Evolutionary conservation across 2,888 invertebrate species (phyloP), one percentile per base, ranked within the genome.

Genomic region (Nomada fabriciana): DNA sequence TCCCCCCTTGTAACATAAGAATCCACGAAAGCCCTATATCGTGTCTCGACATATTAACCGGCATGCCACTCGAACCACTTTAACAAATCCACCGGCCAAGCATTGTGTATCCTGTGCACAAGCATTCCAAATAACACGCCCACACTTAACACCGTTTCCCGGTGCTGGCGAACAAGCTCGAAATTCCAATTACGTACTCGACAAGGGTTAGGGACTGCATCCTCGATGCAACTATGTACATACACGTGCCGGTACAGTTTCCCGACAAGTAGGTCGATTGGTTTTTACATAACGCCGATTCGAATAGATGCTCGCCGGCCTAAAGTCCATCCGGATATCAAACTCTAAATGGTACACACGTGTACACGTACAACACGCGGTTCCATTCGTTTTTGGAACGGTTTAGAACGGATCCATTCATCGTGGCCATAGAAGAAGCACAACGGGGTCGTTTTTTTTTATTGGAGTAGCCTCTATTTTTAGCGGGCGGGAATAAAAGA

Each of bases 341-440:
- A 15, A 2, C 5, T n/a, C 36, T 43, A 43, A 72, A 57, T 65
- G 50, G 36, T 36, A 7, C 0, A 36, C 36, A 10, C n/a, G n/a
- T n/a, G 9, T 20, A n/a, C n/a, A 53, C n/a, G n/a, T n/a, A 20
- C 3, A 9, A 53, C n/a, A 53, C 50, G 18, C 29, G 29, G 36
- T 7, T 5, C 36, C 5, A 5, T 36, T 36, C 1, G 36, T 36
- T 36, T 36, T 7, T 36, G 36, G 36, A 36, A 36, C 36, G 18
- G n/a, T 53, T 25, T 76, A 15, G 20, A 61, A 83, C 23, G 52
- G 69, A 75, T 82, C 76, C 86, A 86, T 86, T 86, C 88, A 86
- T 86, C 86, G 82, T 60, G 59, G 75, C 47, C 61, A 59, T 50
- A 72, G 73, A 61, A 81, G 71, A 64, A 81, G 71, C 61, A 74